Conservation (phyloP, 2,888 invertebrate genomes). For the Cosmia trapezina region DNA sequence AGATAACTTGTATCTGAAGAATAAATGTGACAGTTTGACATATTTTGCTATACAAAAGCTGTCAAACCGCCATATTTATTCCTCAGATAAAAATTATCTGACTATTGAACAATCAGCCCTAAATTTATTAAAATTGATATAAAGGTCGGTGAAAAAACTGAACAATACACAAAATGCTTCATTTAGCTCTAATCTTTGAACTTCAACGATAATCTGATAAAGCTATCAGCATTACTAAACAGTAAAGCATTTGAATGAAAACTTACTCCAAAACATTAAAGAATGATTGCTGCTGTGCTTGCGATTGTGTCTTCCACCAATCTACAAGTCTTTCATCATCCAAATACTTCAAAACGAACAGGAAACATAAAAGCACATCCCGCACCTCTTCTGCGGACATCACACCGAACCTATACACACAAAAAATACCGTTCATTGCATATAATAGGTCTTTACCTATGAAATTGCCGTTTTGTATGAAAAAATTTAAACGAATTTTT, state of each 20-base stretch:
- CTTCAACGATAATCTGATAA: background rate
- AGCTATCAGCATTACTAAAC: background rate
- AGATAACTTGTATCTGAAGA: too few relatives aligned
- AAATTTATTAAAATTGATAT: background rate
- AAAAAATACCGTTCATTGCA: background rate
- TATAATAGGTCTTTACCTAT: too few relatives aligned
- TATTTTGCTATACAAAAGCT: too few relatives aligned
- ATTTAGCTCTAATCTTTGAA: background rate
- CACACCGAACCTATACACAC: conserved; percentile 84
- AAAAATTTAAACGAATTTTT: too few relatives aligned
- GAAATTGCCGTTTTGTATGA: too few relatives aligned
- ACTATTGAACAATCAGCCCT: too few relatives aligned
- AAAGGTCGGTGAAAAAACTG: background rate
- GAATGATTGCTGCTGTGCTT: conserved; percentile 95
- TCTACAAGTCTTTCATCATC: conserved; percentile 96
- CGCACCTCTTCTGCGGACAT: conserved; percentile 94
- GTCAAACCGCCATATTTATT: too few relatives aligned
- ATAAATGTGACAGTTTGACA: too few relatives aligned
- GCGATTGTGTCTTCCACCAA: conserved; percentile 97
- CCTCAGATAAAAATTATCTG: too few relatives aligned
- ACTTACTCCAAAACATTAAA: conserved; percentile 95
- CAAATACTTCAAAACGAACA: conserved; percentile 97
- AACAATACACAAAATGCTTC: background rate
- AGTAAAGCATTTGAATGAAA: background rate
- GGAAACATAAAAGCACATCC: conserved; percentile 96